Base-by-base conservation (phyloP, 2,888 invertebrate genomes). In the Lithosia quadra region DNA sequence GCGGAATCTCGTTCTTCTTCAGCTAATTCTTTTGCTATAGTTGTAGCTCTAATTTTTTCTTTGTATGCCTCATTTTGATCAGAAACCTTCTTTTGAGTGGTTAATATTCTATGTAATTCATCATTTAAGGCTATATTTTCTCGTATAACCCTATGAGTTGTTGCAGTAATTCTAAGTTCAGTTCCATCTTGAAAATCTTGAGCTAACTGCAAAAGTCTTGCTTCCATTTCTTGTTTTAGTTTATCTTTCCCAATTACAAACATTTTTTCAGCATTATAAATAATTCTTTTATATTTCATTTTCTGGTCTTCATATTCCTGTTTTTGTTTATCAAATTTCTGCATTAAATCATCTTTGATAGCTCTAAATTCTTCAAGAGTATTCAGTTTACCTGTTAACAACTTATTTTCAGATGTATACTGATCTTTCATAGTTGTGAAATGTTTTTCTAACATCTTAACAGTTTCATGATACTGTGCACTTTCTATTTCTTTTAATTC, bases 321-420 rank as follows among this genome's bases (percentile, higher is more conserved):
- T 82, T 98, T 98, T 90, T 98, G 97, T 56, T 95, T 95, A 76
- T 97, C 97, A 86, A 97, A 98, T 88, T 98, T 98, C 74, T 96
- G 95, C 96, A 98, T 96, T 57, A 99, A 92, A 71, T 98, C 97
- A 75, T 98, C 97, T 71, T 97, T 96, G 77, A 98, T 98, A 21
- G 97, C 95, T 77, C 98, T 96, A 91, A 98, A 99, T 81, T 99
- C 99, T 89, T 99, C 99, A 72, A 99, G 91, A 0, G 98, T 97
- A 81, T 98, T 98, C 11, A 99, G 88, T 93, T 99, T 99, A 53
- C 98, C 98, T 82, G 97, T 97, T 83, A 96, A 86, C 15, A 98
- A 92, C 92, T 98, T 98, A 68, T 98, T 97, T 95, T 99, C 98
- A 0, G 98, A 98, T 2, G 97, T 97, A 8, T 98, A 93, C 84